phyloP scores from a whole-genome alignment of 2,113 vertebrate genomes.

The Tychaedon coryphoeus region DNA sequence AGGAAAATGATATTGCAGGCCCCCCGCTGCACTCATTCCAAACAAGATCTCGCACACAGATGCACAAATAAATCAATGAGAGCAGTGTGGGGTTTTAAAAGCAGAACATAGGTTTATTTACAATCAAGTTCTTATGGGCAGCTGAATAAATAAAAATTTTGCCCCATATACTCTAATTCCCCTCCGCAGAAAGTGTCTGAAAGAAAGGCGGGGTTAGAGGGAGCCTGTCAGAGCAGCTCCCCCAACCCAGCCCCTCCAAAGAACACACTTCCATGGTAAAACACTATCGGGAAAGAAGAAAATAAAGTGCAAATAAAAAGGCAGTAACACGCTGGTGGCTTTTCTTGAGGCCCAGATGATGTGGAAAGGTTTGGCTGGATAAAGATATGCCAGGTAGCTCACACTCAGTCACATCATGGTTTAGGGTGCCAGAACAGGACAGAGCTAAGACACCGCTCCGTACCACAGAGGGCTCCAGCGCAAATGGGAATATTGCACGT shows the following conservation, averaged over 20 bases:
- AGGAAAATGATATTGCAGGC: background rate
- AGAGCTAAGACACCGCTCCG: background rate
- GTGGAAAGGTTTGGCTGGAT: slow-evolving; percentile 22
- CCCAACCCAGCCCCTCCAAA: background rate
- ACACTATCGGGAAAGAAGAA: slow-evolving; percentile 40
- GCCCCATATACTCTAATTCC: slow-evolving; percentile 32
- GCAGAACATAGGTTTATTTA: slow-evolving; percentile 77
- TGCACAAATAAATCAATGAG: background rate
- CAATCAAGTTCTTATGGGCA: slow-evolving; percentile 72
- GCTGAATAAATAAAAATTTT: slow-evolving; percentile 79
- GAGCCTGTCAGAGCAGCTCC: background rate
- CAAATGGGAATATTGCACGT: background rate
- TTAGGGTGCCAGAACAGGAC: background rate
- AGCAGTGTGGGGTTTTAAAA: slow-evolving; percentile 58
- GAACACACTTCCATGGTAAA: slow-evolving; percentile 27
- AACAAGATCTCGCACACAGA: background rate
- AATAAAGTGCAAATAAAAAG: slow-evolving; percentile 82
- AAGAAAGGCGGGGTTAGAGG: background rate
- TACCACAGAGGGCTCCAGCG: background rate
- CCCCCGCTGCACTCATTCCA: background rate
- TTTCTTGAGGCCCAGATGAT: background rate
- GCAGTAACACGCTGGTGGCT: slow-evolving; percentile 55
- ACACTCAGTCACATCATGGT: background rate
- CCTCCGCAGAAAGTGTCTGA: slow-evolving; percentile 17
- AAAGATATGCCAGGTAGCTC: background rate